These are phyloP conservation scores for Brachionus koreanus DNA, from an alignment of 1,140 invertebrate genomes.

Conservation along the genomic window DNA sequence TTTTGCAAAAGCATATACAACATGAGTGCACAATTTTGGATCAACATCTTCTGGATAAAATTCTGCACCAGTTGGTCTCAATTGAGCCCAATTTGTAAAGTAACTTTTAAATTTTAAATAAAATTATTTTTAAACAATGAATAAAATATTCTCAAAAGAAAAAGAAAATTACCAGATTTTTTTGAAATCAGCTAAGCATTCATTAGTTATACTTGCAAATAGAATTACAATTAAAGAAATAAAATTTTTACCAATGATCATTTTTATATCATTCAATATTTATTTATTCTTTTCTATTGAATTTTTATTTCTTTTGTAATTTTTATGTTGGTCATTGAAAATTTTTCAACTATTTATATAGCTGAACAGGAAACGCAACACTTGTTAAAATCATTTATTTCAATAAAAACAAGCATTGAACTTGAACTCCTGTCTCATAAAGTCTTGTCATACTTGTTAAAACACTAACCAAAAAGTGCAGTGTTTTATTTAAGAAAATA, in stretches of 20 bases:
- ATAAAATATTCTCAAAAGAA: neutral
- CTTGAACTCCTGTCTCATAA: neutral
- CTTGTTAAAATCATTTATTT: neutral
- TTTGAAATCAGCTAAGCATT: neutral
- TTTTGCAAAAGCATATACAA: constrained; percentile 89
- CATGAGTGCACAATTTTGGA: constrained; percentile 77
- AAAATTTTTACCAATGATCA: neutral
- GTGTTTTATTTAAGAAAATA: neutral
- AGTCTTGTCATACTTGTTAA: neutral
- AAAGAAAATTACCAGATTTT: constrained; percentile 25
- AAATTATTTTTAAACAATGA: neutral
- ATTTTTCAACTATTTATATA: neutral
- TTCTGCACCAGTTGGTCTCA: constrained; percentile 75
- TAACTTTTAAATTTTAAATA: constrained; percentile 63
- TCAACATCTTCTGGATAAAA: constrained; percentile 83
- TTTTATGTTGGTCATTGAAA: neutral
- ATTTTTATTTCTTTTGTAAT: constrained; percentile 46
- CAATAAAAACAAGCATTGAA: neutral
- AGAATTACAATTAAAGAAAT: neutral
- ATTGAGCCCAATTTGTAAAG: constrained; percentile 85
- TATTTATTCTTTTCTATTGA: neutral
- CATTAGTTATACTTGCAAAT: too few species aligned
- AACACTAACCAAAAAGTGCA: neutral
- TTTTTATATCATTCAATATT: neutral
- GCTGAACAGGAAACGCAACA: neutral